These are phyloP conservation scores for Chymomyza fuscimana DNA, from an alignment of 2,888 invertebrate genomes.

Conservation along the genomic window DNA sequence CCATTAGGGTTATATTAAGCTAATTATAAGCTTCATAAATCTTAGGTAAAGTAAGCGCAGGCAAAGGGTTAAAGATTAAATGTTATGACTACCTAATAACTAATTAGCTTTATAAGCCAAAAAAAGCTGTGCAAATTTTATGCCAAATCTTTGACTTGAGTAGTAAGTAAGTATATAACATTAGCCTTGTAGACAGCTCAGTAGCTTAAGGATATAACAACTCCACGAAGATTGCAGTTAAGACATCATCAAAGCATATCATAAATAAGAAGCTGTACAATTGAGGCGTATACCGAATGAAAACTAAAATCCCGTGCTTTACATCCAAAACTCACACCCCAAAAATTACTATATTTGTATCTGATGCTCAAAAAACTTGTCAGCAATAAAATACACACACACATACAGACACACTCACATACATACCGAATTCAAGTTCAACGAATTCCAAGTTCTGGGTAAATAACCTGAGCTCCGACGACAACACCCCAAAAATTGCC, in stretches of 20 bases:
- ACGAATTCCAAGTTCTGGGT: conserved; percentile 62
- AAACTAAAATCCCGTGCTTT: conserved; percentile 1
- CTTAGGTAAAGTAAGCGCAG: too few species aligned
- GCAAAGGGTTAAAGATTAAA: too few species aligned
- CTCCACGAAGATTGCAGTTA: neutral
- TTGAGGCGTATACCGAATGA: neutral
- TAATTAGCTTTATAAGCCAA: too few species aligned
- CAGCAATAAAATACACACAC: neutral
- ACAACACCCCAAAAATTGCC: conserved; percentile 53
- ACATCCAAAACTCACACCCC: neutral
- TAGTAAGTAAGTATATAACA: neutral
- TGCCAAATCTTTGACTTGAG: too few species aligned
- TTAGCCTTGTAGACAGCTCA: neutral
- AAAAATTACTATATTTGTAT: neutral
- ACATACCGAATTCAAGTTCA: conserved; percentile 50
- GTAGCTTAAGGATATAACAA: neutral
- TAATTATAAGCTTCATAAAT: too few species aligned
- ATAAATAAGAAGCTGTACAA: conserved; percentile 1
- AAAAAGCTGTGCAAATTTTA: too few species aligned
- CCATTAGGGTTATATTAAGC: too few species aligned
- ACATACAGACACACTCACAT: neutral
- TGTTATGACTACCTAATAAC: too few species aligned
- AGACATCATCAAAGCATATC: neutral
- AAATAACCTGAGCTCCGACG: conserved; percentile 60
- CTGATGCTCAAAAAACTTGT: conserved; percentile 2